Conservation (phyloP, 2,113 vertebrate species). For the Lates calcarifer region DNA sequence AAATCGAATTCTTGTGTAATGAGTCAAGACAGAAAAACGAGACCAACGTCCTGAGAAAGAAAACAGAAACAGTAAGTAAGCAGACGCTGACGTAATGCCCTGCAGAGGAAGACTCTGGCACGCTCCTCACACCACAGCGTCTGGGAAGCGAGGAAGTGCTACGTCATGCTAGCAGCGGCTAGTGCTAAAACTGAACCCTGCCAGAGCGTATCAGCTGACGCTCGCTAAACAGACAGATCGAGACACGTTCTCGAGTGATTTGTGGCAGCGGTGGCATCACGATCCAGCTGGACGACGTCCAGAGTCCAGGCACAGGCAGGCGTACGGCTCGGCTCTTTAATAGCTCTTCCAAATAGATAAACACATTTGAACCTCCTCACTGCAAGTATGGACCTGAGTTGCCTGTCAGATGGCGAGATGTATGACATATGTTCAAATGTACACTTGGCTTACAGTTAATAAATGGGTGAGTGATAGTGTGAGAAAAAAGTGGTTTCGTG, state of each 20-base stretch:
- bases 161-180: conserved; percentile 44
- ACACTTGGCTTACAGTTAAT: not conserved
- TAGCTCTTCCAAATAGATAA: conserved; percentile 30
- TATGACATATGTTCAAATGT: not conserved
- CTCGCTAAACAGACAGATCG: conserved; percentile 21
- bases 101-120: conserved; percentile 14
- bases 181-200: conserved; percentile 12
- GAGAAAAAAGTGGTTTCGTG: not conserved
- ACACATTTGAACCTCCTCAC: not conserved
- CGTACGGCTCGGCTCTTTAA: conserved; percentile 7
- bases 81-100: conserved; percentile 19
- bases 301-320: not conserved
- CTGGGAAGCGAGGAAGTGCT: conserved; percentile 33
- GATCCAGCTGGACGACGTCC: conserved; percentile 27
- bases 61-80: conserved; percentile 21
- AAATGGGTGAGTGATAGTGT: not conserved
- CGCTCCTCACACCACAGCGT: conserved; percentile 6
- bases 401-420: not conserved
- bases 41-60: conserved; percentile 3
- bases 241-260: conserved; percentile 27
- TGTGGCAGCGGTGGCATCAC: conserved; percentile 1
- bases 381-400: conserved; percentile 5
- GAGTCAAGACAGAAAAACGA: conserved; percentile 7
- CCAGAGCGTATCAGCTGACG: conserved; percentile 16
- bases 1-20: not conserved